Evolutionary conservation across 2,113 vertebrate genomes (phyloP).

Genomic region (Romanogobio albipinnatus): DNA sequence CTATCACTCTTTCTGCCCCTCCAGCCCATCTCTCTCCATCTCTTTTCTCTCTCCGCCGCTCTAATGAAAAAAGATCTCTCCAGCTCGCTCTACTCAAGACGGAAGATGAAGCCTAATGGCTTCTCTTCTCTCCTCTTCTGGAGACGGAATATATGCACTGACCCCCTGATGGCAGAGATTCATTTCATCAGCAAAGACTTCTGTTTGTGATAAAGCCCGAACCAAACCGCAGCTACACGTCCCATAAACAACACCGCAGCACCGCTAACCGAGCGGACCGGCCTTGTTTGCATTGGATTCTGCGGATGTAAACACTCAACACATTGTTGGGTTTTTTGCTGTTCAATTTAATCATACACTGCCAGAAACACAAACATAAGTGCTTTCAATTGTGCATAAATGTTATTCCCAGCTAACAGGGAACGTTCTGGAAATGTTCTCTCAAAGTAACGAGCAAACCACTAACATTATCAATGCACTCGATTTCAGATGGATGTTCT

Average conservation of each 20-base stretch:
- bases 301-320: not conserved
- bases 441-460: too few species aligned
- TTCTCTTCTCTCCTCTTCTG: conserved; percentile 75
- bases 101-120: conserved; percentile 85
- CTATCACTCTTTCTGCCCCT: conserved; percentile 63
- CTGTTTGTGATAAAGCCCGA: conserved; percentile 71
- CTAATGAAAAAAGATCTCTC: conserved; percentile 84
- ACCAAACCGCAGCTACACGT: conserved; percentile 32
- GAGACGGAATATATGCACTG: conserved; percentile 82
- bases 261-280: not conserved
- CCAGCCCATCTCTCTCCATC: conserved; percentile 57
- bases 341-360: not conserved
- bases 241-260: conserved; percentile 22
- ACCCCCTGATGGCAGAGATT: conserved; percentile 80
- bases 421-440: too few species aligned
- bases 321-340: not conserved
- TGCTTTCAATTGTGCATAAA: not conserved
- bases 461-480: too few species aligned
- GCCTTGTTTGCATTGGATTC: not conserved
- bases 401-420: not conserved
- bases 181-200: conserved; percentile 74
- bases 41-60: conserved; percentile 65
- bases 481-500: too few species aligned
- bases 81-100: conserved; percentile 78
- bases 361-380: not conserved